Evolutionary conservation across 2,888 invertebrate species (phyloP), one percentile per base, ranked within the genome.

Genomic region (Cinara cedri): DNA sequence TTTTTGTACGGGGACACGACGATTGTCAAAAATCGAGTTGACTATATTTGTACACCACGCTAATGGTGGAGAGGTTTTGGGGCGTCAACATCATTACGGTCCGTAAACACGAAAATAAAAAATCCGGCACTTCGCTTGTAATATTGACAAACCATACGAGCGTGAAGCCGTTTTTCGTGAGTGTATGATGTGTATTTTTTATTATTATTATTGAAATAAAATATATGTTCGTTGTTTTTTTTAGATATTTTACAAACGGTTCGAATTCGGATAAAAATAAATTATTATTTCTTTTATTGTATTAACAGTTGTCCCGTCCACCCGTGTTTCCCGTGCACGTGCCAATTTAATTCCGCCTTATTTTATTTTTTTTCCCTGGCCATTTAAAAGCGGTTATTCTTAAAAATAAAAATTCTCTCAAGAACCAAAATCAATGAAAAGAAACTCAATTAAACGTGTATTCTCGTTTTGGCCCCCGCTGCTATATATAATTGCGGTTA

Each of bases 11-110:
- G 14, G 14, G 14, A 49, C 14, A 34, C 34, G 21, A 26, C 49
- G 62, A 51, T 62, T 51, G 19, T 62, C 49, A 21, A 72, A 72
- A 51, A 49, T 62, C 11, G 16, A 21, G 49, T 72, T 19, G 26
- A 11, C 26, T 62, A 10, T 42, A n/a, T 16, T 6, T 21, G 8
- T 16, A n/a, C 34, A 24, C 19, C 10, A 24, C 19, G 2, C 13
- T n/a, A 8, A 26, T 51, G 13, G 49, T 11, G 3, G 19, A 3
- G 51, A 34, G 21, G 6, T 14, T 26, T 44, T 0, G 57, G n/a
- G n/a, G 16, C 19, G 57, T 76, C 76, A 76, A 76, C 66, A 76
- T 76, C 76, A 66, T 76, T 76, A 76, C 34, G 49, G 34, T 57
- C 26, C 19, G 76, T 76, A 76, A 76, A 76, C 16, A 76, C 57